These are phyloP conservation scores for Pampusana beccarii DNA, from an alignment of 2,113 vertebrate species.

Conservation along the genomic window DNA sequence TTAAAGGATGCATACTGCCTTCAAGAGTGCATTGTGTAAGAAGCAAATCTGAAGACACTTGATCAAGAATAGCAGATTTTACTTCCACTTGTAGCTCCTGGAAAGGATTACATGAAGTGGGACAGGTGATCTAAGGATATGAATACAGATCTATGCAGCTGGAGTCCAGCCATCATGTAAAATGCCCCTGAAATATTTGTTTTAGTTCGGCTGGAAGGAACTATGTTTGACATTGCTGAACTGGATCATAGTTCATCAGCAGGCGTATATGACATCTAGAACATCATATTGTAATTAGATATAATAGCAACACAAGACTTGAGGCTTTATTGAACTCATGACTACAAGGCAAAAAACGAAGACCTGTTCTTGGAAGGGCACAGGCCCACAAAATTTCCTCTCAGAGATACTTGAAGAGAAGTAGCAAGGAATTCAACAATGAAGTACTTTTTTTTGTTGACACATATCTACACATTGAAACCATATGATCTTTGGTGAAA, in stretches of 20 bases:
- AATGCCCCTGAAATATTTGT: neutral
- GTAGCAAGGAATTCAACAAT: neutral
- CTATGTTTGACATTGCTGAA: neutral
- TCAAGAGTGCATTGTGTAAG: neutral
- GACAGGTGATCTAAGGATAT: neutral
- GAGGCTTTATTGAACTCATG: neutral
- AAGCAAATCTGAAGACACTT: neutral
- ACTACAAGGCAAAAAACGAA: neutral
- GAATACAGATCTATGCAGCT: neutral
- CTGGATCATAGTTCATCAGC: neutral
- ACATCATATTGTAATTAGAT: neutral
- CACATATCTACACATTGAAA: neutral
- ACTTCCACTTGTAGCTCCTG: neutral
- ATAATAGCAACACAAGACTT: neutral
- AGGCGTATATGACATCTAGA: neutral
- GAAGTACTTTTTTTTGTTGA: neutral
- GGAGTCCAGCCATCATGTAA: neutral
- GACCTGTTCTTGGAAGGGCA: neutral
- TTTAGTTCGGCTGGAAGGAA: neutral
- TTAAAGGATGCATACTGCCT: neutral
- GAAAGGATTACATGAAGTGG: neutral
- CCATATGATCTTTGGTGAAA: neutral
- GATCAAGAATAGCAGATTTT: neutral
- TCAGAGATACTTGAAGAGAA: neutral
- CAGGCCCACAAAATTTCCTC: neutral